Conservation (phyloP, 1,140 invertebrate genomes). For the Drosophila bifasciata region DNA sequence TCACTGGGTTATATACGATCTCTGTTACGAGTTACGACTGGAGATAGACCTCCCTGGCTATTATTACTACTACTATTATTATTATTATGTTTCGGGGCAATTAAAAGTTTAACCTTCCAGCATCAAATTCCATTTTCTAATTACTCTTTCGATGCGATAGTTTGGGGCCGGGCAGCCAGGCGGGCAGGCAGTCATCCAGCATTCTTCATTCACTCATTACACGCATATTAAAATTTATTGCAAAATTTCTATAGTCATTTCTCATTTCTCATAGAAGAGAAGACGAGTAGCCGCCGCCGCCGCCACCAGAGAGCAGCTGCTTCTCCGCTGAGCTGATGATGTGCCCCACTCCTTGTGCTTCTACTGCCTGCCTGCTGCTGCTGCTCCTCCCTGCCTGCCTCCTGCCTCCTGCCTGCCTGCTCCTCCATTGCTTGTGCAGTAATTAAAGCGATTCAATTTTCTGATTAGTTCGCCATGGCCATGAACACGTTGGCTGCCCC, state of each 20-base stretch:
- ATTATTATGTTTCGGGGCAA: constrained; percentile 53
- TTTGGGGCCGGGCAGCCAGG: constrained; percentile 18
- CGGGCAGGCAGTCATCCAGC: constrained; percentile 11
- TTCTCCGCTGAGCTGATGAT: constrained; percentile 32
- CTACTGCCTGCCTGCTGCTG: constrained; percentile 21
- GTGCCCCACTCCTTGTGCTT: constrained; percentile 17
- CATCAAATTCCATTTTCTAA: constrained; percentile 7
- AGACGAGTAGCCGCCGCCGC: constrained; percentile 58
- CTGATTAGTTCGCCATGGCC: constrained; percentile 81
- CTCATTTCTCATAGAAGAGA: constrained; percentile 67
- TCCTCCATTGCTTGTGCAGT: constrained; percentile 78
- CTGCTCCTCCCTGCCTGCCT: no score
- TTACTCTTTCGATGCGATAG: constrained; percentile 34
- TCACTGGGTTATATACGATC: constrained; percentile 68
- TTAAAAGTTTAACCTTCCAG: constrained; percentile 32
- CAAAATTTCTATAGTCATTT: constrained; percentile 78
- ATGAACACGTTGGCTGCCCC: constrained; percentile 62
- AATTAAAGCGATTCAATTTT: constrained; percentile 83
- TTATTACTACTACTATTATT: no score
- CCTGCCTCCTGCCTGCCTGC: constrained; percentile 31
- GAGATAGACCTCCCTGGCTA: constrained; percentile 6
- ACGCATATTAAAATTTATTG: constrained; percentile 83
- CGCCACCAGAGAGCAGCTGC: constrained; percentile 3
- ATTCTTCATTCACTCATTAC: constrained; percentile 79
- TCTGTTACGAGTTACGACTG: background rate